Evolutionary conservation across 2,888 invertebrate species (phyloP), one percentile per base, ranked within the genome.

Genomic region (Nyleta sp.): DNA sequence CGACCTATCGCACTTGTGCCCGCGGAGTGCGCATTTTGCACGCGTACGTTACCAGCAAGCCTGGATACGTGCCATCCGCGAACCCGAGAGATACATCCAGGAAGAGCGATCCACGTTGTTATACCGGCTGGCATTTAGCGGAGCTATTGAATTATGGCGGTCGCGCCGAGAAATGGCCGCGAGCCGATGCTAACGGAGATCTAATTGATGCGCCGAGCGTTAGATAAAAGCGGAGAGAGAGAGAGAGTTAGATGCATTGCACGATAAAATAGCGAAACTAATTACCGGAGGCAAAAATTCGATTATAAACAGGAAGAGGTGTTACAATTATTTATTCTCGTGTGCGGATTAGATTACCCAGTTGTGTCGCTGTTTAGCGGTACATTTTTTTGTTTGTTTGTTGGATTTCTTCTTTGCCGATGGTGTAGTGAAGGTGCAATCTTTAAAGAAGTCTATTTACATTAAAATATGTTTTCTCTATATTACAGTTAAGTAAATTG

Each of bases 151-250:
- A 35, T 75, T 68, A 68, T 57, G 22, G 48, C 62, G 40, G 38
- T 40, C 42, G 48, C 53, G 38, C 13, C 33, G 46, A 10, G 40
- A 72, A 55, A 55, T 13, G 53, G 10, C 15, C 4, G 55, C 53
- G 33, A 42, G 20, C 6, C 59, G 31, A 38, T 13, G 22, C 42
- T 18, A 50, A 52, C 33, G 28, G 57, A 38, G 44, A 53, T 53
- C 59, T 50, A 67, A 75, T 75, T 55, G 68, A 75, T 75, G 74
- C 60, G 48, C 42, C 13, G 40, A 28, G 53, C 46, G 38, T 67
- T 46, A 60, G 53, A 75, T 75, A 60, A 60, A 50, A n/a, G 11
- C 31, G n/a, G 53, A 52, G 72, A 62, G 55, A 64, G 62, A 35
- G 52, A n/a, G n/a, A n/a, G n/a, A n/a, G n/a, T 18, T 18, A 20